Percentiles rank a stretch among this genome's conserved stretches.
phyloP scores from a whole-genome alignment of 2,888 invertebrate species.

The Acronicta aceris region DNA sequence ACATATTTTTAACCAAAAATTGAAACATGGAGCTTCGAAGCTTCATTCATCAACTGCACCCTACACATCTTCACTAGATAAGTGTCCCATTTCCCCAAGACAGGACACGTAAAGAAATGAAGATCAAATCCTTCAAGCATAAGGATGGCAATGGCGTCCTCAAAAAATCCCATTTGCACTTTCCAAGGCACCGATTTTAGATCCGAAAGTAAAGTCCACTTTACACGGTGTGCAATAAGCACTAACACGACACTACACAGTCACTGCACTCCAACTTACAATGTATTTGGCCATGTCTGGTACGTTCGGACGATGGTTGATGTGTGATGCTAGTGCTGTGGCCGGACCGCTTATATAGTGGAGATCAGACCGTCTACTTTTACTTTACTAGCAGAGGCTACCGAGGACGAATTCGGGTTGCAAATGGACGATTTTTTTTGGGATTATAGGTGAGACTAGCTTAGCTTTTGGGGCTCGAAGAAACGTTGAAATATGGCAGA shows the following conservation, averaged over 20 bases:
- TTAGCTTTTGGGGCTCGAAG: background rate
- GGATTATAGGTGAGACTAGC: constrained; percentile 53
- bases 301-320: constrained; percentile 71
- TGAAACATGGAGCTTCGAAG: constrained; percentile 40
- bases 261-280: constrained; percentile 88
- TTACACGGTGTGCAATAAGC: constrained; percentile 34
- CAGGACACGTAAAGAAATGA: constrained; percentile 20
- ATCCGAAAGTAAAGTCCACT: constrained; percentile 34
- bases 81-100: constrained; percentile 14
- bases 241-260: constrained; percentile 53
- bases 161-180: constrained; percentile 20
- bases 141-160: constrained; percentile 3
- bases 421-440: constrained; percentile 73
- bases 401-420: constrained; percentile 80
- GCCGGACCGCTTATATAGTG: constrained; percentile 79
- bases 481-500: background rate
- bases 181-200: constrained; percentile 26
- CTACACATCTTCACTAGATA: constrained; percentile 15
- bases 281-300: constrained; percentile 85
- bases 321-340: constrained; percentile 75
- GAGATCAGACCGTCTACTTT: constrained; percentile 82
- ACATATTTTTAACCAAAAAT: constrained; percentile 4
- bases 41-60: constrained; percentile 28
- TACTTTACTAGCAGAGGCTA: constrained; percentile 74
- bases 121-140: constrained; percentile 28